phyloP scores from a whole-genome alignment of 2,797 vertebrate species.

The Enteromius unitaeniatus region DNA sequence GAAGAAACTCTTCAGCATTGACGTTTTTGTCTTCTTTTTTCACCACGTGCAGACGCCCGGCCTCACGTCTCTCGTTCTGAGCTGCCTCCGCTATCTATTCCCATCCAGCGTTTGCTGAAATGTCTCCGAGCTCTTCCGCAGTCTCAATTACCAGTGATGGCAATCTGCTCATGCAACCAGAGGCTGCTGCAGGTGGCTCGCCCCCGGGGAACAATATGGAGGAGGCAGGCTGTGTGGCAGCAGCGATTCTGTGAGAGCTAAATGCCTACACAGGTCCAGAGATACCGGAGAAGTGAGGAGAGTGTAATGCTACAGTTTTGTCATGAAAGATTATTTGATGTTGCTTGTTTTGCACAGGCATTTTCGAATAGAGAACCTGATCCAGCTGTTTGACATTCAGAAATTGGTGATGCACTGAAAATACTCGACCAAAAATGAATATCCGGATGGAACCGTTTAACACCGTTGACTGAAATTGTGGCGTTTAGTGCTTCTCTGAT shows the following conservation, averaged over 20 bases:
- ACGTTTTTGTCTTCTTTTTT: constrained; percentile 21
- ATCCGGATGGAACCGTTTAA: background rate
- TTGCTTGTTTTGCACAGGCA: background rate
- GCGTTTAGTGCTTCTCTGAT: background rate
- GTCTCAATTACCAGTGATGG: constrained; percentile 61
- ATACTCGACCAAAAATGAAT: background rate
- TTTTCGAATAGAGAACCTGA: background rate
- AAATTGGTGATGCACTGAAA: background rate
- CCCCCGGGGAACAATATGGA: constrained; percentile 54
- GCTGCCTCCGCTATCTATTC: constrained; percentile 16
- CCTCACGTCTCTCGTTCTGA: constrained; percentile 23
- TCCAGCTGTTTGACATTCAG: background rate
- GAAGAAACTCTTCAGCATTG: constrained; percentile 35
- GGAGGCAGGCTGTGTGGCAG: constrained; percentile 30
- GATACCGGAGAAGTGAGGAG: constrained; percentile 33
- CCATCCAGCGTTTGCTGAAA: constrained; percentile 40
- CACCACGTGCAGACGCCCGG: background rate
- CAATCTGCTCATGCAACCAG: constrained; percentile 62
- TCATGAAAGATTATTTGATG: background rate
- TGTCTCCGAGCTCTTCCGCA: constrained; percentile 56
- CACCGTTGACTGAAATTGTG: background rate
- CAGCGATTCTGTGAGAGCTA: constrained; percentile 22
- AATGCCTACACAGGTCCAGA: constrained; percentile 32
- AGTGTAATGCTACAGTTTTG: background rate
- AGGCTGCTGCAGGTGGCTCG: constrained; percentile 53